These are phyloP conservation scores for Drosophila ohnishii DNA, from an alignment of 1,140 invertebrate species.

Conservation along the genomic window DNA sequence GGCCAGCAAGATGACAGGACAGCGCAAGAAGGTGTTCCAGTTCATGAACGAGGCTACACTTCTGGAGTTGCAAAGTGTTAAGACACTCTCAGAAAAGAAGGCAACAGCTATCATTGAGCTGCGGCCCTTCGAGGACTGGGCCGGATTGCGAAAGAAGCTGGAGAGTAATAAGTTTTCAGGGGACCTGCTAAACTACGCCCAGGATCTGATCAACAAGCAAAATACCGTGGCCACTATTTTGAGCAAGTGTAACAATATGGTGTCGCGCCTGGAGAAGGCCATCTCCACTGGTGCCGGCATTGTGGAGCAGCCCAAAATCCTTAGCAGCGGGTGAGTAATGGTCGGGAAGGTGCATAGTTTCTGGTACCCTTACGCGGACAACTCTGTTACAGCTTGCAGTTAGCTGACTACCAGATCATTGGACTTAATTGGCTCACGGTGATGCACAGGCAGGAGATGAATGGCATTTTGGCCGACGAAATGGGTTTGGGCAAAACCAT, in stretches of 20 bases:
- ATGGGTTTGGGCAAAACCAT: slow-evolving; percentile 96
- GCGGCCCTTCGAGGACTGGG: slow-evolving; percentile 89
- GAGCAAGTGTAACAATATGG: slow-evolving; percentile 89
- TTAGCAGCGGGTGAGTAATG: slow-evolving; percentile 84
- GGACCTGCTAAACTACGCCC: slow-evolving; percentile 89
- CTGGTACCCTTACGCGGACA: background rate
- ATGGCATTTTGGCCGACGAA: slow-evolving; percentile 96
- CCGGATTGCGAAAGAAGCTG: slow-evolving; percentile 89
- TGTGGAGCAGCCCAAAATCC: slow-evolving; percentile 86
- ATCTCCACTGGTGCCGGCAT: slow-evolving; percentile 88
- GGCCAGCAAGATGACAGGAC: slow-evolving; percentile 86
- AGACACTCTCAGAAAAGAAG: slow-evolving; percentile 89
- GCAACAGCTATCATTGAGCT: slow-evolving; percentile 87
- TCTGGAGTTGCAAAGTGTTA: slow-evolving; percentile 87
- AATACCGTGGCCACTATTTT: slow-evolving; percentile 88
- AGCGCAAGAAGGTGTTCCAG: slow-evolving; percentile 89
- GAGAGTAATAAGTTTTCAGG: slow-evolving; percentile 87
- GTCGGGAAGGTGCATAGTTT: no score
- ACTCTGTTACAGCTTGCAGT: slow-evolving; percentile 84
- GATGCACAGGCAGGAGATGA: slow-evolving; percentile 94
- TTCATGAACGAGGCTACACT: slow-evolving; percentile 88
- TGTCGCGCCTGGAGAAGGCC: slow-evolving; percentile 88
- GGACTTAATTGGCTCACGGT: slow-evolving; percentile 97
- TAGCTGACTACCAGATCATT: slow-evolving; percentile 95
- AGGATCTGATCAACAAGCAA: slow-evolving; percentile 88